phyloP scores from a whole-genome alignment of 2,888 invertebrate species.

The Pycnomerus fuliginosus region DNA sequence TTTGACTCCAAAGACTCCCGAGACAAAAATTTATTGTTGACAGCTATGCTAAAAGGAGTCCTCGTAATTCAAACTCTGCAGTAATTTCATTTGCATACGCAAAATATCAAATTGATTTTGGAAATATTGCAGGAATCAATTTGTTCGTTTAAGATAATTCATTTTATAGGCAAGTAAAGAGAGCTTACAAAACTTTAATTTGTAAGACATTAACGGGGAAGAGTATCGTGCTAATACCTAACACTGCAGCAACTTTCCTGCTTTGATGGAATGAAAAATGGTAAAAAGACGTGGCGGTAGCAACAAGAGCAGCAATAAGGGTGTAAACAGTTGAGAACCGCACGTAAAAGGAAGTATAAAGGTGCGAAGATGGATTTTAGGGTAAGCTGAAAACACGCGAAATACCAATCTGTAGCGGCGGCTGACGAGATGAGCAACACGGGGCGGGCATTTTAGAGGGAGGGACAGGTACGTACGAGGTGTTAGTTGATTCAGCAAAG shows the following conservation, averaged over 20 bases:
- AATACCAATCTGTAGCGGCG: constrained; percentile 52
- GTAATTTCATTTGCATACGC: too few species aligned
- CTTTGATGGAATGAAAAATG: constrained; percentile 3
- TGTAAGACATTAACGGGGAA: too few species aligned
- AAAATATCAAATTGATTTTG: too few species aligned
- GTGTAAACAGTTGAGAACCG: constrained; percentile 32
- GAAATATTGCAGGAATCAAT: too few species aligned
- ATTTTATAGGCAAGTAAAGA: too few species aligned
- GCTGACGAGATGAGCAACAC: constrained; percentile 38
- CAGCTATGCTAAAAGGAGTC: too few species aligned
- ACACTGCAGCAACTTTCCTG: not conserved
- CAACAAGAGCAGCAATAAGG: constrained; percentile 27
- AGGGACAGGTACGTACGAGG: constrained; percentile 34
- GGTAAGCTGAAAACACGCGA: constrained; percentile 50
- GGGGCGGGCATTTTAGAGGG: constrained; percentile 30
- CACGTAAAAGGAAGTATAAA: constrained; percentile 45
- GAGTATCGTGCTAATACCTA: too few species aligned
- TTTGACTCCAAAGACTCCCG: too few species aligned
- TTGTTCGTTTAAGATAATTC: too few species aligned
- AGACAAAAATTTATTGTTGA: too few species aligned
- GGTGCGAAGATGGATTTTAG: constrained; percentile 51
- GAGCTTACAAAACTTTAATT: too few species aligned
- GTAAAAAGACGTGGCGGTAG: constrained; percentile 3
- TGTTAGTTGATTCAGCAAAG: constrained; percentile 48
- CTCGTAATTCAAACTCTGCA: too few species aligned